A percentile compares a stretch with the other conserved stretches of the same genome.
These are phyloP conservation scores for Scolanthus callimorphus DNA, from an alignment of 92 coral and sea anemone species.

Conservation along the genomic window DNA sequence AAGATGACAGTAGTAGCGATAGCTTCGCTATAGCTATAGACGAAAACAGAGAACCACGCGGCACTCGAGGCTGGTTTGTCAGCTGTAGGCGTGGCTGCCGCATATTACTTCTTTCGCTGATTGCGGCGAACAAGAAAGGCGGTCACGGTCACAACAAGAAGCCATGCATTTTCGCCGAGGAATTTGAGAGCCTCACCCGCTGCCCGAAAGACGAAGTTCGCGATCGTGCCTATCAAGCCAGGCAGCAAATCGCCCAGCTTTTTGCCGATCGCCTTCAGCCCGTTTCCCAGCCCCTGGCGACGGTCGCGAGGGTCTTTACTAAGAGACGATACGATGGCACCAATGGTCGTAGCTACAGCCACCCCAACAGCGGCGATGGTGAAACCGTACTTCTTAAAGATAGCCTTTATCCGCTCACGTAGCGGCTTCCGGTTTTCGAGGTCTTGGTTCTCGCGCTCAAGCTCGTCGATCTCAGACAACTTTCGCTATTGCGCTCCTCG, in stretches of 20 bases:
- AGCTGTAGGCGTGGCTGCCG: not conserved
- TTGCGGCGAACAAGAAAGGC: not conserved
- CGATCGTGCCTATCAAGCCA: not conserved
- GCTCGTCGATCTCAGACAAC: not conserved
- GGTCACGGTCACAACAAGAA: not conserved
- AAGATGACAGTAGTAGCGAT: no score
- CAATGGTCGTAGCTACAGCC: conserved; percentile 1
- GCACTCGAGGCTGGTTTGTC: conserved; percentile 5
- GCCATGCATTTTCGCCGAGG: conserved; percentile 10
- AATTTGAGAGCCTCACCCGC: conserved; percentile 1
- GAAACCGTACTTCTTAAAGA: conserved; percentile 4
- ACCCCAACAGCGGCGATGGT: not conserved
- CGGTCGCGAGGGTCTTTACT: not conserved
- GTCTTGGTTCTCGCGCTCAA: conserved; percentile 3
- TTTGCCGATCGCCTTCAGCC: not conserved
- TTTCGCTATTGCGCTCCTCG: not conserved
- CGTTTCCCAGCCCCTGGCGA: conserved; percentile 2
- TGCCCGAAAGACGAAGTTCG: not conserved
- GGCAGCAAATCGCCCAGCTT: not conserved
- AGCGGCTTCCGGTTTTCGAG: conserved; percentile 1
- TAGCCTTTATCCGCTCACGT: not conserved
- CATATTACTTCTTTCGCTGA: conserved; percentile 1
- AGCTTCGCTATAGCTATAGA: no score
- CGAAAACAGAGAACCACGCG: conserved; percentile 1
- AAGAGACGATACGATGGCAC: not conserved